Base-by-base conservation (phyloP, 2,888 invertebrate genomes). In the Netelia virgata region DNA sequence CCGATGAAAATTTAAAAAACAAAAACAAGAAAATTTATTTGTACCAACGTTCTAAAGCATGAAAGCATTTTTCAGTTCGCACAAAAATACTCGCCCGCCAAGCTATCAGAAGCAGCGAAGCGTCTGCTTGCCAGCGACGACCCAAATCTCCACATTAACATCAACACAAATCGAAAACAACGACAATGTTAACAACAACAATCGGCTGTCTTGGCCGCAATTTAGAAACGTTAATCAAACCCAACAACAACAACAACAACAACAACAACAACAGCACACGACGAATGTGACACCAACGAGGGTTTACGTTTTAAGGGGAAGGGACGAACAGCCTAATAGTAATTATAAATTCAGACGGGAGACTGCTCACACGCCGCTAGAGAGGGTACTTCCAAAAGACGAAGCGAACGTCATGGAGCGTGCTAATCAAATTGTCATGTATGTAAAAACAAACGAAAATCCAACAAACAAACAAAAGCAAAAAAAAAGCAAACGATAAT, bases 351-450 rank as follows among this genome's bases (percentile, higher is more conserved):
- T 93, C 90, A 92, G 92, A 88, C 91, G 92, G 88, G 92, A 92
- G 88, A 91, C 89, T 88, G 78, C 82, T 82, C 93, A 92, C 86
- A 91, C 91, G 88, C 92, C 92, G 88, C 94, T 96, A 89, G 96
- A 96, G 94, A 94, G 95, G 94, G 95, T 95, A 85, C 94, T 95
- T 94, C 95, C 94, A 93, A 96, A 96, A 92, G 96, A 96, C 94
- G 97, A 97, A 94, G 96, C 96, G 90, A 96, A 96, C 94, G 97
- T 97, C 91, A 96, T 97, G 96, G 97, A 97, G 94, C 96, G 96
- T 94, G 97, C 97, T 94, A 97, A 96, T 95, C 97, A 97, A 94
- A 97, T 97, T 94, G 97, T 97, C 94, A 97, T 97, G 97, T 97
- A 97, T 95, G 97, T 96, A 94, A 90, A 86, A 75, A 82, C 53